phyloP scores from a whole-genome alignment of 2,113 vertebrate species.

The Oryctolagus cuniculus region mOryCun1.1 NC_091441.1:16288001-16288500 shows the following conservation, averaged over 20 bases:
- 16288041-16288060: slow-evolving; percentile 31
- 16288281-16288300: slow-evolving; percentile 52
- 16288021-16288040: neutral
- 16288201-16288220: slow-evolving; percentile 67
- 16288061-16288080: slow-evolving; percentile 36
- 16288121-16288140: neutral
- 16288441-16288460: slow-evolving; percentile 99
- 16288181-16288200: slow-evolving; percentile 52
- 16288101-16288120: slow-evolving; percentile 51
- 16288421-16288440: neutral
- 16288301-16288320: slow-evolving; percentile 88
- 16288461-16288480: slow-evolving; percentile 97
- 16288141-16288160: slow-evolving; percentile 44
- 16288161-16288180: slow-evolving; percentile 48
- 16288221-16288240: slow-evolving; percentile 52
- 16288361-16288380: neutral
- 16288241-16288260: slow-evolving; percentile 58
- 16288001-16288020: slow-evolving; percentile 2
- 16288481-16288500: slow-evolving; percentile 99
- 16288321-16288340: slow-evolving; percentile 84
- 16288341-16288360: neutral
- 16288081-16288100: slow-evolving; percentile 44
- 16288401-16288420: slow-evolving; percentile 51
- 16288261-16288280: slow-evolving; percentile 66
- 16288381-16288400: neutral